Conservation (phyloP, 2,113 vertebrate species). For the Pogonocichla stellata region DNA sequence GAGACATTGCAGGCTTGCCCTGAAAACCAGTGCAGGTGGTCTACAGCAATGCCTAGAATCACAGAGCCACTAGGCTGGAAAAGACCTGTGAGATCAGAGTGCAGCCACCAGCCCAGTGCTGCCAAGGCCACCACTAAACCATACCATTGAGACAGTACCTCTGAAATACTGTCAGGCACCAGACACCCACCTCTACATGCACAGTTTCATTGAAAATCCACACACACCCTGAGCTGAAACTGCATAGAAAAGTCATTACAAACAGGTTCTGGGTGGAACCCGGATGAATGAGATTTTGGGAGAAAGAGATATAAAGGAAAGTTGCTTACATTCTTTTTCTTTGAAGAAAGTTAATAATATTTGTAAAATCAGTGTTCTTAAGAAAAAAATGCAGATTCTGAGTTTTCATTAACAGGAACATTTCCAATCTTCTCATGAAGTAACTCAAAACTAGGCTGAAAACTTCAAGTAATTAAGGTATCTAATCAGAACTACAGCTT, state of each 20-base stretch:
- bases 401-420: not conserved
- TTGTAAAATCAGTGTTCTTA: not conserved
- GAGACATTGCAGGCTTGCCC: not conserved
- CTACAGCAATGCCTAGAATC: not conserved
- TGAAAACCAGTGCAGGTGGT: not conserved
- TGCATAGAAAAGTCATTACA: not conserved
- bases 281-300: not conserved
- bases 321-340: not conserved
- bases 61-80: not conserved
- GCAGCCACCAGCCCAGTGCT: not conserved
- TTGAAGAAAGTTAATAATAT: not conserved
- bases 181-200: not conserved
- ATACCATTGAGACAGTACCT: not conserved
- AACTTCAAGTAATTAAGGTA: not conserved
- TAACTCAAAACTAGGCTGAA: not conserved
- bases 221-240: fast-evolving
- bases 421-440: not conserved
- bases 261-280: not conserved
- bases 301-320: not conserved
- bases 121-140: not conserved
- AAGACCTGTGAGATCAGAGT: not conserved
- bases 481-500: not conserved
- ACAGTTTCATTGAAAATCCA: not conserved
- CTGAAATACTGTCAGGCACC: not conserved
- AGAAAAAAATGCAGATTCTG: not conserved